These are phyloP conservation scores for Cercopithecus mitis DNA, from an alignment of 2,797 vertebrate genomes.

Conservation along the genomic window DNA sequence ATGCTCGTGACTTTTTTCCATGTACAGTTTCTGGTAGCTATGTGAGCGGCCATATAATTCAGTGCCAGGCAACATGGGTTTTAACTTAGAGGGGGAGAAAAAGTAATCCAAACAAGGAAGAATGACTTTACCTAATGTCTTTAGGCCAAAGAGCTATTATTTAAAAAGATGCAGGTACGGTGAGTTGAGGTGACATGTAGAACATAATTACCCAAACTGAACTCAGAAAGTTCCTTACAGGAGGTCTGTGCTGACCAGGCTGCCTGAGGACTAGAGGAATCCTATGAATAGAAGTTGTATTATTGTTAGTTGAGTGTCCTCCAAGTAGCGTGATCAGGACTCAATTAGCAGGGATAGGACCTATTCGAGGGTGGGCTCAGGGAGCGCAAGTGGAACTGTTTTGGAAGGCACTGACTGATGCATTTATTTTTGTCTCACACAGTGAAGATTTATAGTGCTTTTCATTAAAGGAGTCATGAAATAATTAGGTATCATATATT, in stretches of 20 bases:
- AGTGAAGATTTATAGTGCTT: neutral
- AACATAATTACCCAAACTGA: neutral
- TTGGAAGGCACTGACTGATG: neutral
- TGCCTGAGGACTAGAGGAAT: neutral
- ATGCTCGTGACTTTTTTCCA: neutral
- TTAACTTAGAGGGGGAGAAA: neutral
- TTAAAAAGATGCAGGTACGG: neutral
- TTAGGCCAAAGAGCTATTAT: neutral
- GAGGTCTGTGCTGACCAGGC: neutral
- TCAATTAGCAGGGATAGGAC: neutral
- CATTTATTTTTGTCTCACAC: slow-evolving; percentile 53
- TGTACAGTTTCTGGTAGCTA: neutral
- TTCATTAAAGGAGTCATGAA: slow-evolving; percentile 4
- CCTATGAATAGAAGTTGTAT: neutral
- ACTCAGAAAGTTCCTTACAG: neutral
- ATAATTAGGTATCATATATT: slow-evolving; percentile 12
- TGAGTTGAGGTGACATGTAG: neutral
- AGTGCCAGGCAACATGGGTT: neutral
- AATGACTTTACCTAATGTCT: neutral
- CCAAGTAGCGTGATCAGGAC: neutral
- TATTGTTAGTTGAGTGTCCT: neutral
- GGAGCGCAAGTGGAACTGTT: neutral
- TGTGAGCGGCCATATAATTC: neutral
- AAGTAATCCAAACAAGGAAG: neutral
- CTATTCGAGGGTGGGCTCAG: neutral